phyloP scores from a whole-genome alignment of 1,140 invertebrate species.

The Bilobella aurantiaca region DNA sequence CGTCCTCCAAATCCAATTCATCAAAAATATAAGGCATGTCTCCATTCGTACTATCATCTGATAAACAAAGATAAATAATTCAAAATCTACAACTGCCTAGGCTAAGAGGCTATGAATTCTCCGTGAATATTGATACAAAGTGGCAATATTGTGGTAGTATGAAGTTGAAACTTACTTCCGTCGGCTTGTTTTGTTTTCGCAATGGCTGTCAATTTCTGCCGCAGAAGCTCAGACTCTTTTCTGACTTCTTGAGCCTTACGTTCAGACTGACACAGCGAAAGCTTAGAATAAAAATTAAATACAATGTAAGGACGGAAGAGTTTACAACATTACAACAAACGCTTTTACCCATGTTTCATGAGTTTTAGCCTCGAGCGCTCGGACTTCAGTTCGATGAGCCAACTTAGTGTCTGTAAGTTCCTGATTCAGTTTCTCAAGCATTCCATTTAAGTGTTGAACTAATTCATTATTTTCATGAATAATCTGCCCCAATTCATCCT shows the following conservation, averaged over 20 bases:
- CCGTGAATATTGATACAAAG: background rate
- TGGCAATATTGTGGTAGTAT: background rate
- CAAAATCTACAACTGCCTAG: background rate
- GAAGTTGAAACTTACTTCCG: conserved; percentile 13
- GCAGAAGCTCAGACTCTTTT: conserved; percentile 26
- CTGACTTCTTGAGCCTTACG: conserved; percentile 28
- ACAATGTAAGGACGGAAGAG: too few species aligned
- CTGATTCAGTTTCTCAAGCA: conserved; percentile 22
- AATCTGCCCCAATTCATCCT: conserved; percentile 28
- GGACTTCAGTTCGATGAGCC: conserved; percentile 24
- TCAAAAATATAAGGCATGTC: conserved; percentile 16
- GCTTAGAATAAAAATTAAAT: conserved; percentile 20
- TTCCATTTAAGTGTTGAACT: conserved; percentile 16
- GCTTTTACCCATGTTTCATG: conserved; percentile 33
- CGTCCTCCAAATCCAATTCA: conserved; percentile 5
- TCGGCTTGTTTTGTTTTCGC: conserved; percentile 27
- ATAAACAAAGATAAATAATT: conserved; percentile 10
- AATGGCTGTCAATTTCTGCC: conserved; percentile 27
- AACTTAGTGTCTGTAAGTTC: conserved; percentile 31
- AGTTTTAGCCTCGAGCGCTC: conserved; percentile 24
- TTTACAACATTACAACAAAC: too few species aligned
- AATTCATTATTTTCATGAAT: conserved; percentile 28
- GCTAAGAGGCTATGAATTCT: too few species aligned
- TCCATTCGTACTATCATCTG: conserved; percentile 20
- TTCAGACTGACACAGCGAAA: conserved; percentile 32